Conservation (phyloP, 2,797 vertebrate species). For the Lutjanus campechanus region DNA sequence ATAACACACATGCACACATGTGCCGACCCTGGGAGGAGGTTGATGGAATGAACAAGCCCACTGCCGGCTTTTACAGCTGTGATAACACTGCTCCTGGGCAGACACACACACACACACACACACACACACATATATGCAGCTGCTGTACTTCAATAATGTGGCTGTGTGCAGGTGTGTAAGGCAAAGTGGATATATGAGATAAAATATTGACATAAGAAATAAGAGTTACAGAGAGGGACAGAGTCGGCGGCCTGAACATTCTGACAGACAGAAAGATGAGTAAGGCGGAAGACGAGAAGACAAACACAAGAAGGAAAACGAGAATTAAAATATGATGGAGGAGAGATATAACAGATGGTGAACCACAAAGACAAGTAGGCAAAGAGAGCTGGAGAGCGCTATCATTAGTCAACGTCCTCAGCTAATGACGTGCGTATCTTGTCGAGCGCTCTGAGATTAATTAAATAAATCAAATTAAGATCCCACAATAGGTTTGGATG, state of each 20-base stretch:
- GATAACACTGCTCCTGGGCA: not conserved
- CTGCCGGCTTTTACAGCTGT: slow-evolving; percentile 10
- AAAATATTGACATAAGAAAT: slow-evolving; percentile 23
- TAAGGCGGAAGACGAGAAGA: not conserved
- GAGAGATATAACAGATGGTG: slow-evolving; percentile 8
- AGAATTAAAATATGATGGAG: slow-evolving; percentile 6
- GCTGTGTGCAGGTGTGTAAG: not conserved
- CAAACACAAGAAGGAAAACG: slow-evolving; percentile 1
- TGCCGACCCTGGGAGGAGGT: not conserved
- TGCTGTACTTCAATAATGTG: not conserved
- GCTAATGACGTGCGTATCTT: slow-evolving; percentile 48
- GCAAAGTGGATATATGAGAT: not conserved
- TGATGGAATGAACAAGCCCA: not conserved
- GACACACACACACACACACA: not conserved
- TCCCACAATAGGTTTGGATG: slow-evolving; percentile 41
- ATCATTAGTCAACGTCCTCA: slow-evolving; percentile 56
- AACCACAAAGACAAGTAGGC: slow-evolving; percentile 4
- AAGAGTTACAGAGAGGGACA: not conserved
- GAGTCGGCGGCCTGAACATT: not conserved
- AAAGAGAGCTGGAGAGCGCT: not conserved
- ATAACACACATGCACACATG: not conserved
- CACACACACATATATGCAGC: slow-evolving; percentile 2
- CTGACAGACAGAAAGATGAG: not conserved
- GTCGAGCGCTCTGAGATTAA: slow-evolving; percentile 50
- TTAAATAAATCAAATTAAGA: slow-evolving; percentile 66